These are phyloP conservation scores for Anas capensis DNA, from an alignment of 2,797 vertebrate species.

Conservation along the genomic window DNA sequence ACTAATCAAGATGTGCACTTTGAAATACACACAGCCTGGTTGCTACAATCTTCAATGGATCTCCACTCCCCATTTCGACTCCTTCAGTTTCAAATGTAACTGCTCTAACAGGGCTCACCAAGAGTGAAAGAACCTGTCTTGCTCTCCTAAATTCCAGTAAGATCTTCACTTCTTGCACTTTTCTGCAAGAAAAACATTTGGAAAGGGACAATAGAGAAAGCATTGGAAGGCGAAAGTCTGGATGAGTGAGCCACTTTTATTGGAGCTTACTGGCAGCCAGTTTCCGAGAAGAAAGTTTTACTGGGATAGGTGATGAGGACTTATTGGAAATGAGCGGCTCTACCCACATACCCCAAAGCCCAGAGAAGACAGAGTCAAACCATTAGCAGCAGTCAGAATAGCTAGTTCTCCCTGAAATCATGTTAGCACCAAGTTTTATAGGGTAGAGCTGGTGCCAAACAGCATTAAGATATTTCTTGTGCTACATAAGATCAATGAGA, in stretches of 20 bases:
- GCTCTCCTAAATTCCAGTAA: background rate
- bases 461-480: background rate
- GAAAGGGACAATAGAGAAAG: background rate
- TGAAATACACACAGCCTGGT: background rate
- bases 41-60: background rate
- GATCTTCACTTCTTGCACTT: background rate
- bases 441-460: background rate
- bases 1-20: background rate
- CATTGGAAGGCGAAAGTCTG: background rate
- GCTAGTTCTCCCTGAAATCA: background rate
- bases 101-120: background rate
- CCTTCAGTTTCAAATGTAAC: background rate
- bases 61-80: background rate
- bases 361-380: background rate
- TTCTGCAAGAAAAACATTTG: background rate
- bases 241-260: background rate
- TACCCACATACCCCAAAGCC: background rate
- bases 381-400: background rate
- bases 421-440: background rate
- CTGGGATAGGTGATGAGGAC: background rate
- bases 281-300: background rate
- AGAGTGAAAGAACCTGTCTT: background rate
- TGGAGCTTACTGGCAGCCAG: background rate
- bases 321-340: background rate
- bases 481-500: background rate